Conservation (phyloP, 2,888 invertebrate species). For the Zaprionus obscuricornis region DNA sequence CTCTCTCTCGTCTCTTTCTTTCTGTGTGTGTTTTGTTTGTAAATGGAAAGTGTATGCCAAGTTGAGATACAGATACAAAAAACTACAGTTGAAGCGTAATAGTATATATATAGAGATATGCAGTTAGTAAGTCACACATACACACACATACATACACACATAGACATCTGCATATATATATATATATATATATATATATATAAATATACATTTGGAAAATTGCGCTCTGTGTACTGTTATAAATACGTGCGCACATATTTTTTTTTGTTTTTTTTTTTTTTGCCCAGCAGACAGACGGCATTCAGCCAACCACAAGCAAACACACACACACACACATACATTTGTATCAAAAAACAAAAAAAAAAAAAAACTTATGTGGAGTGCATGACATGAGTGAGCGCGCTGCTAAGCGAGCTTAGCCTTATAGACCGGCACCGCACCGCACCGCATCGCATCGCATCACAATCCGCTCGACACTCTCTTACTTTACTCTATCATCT, state of each 20-base stretch:
- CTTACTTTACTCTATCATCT: not conserved
- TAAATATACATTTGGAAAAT: constrained; percentile 25
- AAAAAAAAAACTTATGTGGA: constrained; percentile 62
- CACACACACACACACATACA: constrained; percentile 18
- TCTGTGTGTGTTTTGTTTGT: constrained; percentile 36
- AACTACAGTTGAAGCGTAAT: constrained; percentile 41
- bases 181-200: constrained; percentile 12
- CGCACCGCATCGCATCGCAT: constrained; percentile 32
- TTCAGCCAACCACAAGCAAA: constrained; percentile 57
- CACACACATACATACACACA: constrained; percentile 21
- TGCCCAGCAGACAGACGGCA: constrained; percentile 49
- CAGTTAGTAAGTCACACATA: constrained; percentile 59
- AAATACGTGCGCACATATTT: constrained; percentile 62
- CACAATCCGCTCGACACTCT: not conserved
- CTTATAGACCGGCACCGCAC: too few species aligned
- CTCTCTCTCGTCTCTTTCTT: constrained; percentile 27
- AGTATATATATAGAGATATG: constrained; percentile 63
- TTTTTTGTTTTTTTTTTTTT: too few species aligned
- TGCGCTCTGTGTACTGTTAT: constrained; percentile 58
- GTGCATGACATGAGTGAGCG: constrained; percentile 71
- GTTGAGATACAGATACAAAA: constrained; percentile 49
- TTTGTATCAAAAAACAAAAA: constrained; percentile 5
- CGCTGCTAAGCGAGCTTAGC: constrained; percentile 62
- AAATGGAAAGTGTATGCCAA: constrained; percentile 70
- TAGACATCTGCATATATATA: too few species aligned